Percentiles rank a stretch among this genome's conserved stretches.
Conservation (phyloP, 2,888 invertebrate genomes). For the Crossocerus cetratus region DNA sequence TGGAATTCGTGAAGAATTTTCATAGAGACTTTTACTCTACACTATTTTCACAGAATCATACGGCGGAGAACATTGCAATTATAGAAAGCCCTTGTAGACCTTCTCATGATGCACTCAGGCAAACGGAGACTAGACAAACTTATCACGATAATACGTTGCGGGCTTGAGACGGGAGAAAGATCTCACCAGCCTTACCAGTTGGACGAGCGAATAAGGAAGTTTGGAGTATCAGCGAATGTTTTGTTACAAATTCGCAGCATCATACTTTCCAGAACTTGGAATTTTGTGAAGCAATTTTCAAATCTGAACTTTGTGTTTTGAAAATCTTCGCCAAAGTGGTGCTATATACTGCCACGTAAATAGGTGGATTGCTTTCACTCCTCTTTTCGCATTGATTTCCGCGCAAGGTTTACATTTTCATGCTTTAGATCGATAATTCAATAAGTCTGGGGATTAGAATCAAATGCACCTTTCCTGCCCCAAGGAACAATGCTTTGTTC, state of each 20-base stretch:
- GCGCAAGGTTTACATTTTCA: no score
- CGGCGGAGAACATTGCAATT: conserved; percentile 34
- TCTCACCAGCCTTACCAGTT: conserved; percentile 34
- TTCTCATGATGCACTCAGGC: conserved; percentile 30
- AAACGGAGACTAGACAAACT: conserved; percentile 39
- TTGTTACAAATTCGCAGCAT: conserved; percentile 45
- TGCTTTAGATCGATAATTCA: no score
- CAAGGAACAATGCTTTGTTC: no score
- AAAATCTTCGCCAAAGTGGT: not conserved
- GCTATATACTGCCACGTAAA: conserved; percentile 3
- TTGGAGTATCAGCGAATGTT: conserved; percentile 21
- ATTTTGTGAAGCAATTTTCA: conserved; percentile 3
- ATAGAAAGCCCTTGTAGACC: conserved; percentile 33
- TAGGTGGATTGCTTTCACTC: conserved; percentile 28
- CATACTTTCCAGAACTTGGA: not conserved
- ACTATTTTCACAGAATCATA: conserved; percentile 32
- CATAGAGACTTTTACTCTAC: conserved; percentile 28
- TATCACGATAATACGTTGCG: conserved; percentile 29
- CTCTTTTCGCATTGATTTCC: not conserved
- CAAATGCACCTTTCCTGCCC: no score
- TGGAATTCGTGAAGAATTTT: conserved; percentile 31
- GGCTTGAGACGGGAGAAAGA: conserved; percentile 23
- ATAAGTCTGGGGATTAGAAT: no score
- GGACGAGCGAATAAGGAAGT: conserved; percentile 36
- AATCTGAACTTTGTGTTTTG: conserved; percentile 11